Percentiles rank a stretch among this genome's conserved stretches.
These are phyloP conservation scores for Brachionus rotundiformis DNA, from an alignment of 1,140 invertebrate species.

Conservation along the genomic window DNA sequence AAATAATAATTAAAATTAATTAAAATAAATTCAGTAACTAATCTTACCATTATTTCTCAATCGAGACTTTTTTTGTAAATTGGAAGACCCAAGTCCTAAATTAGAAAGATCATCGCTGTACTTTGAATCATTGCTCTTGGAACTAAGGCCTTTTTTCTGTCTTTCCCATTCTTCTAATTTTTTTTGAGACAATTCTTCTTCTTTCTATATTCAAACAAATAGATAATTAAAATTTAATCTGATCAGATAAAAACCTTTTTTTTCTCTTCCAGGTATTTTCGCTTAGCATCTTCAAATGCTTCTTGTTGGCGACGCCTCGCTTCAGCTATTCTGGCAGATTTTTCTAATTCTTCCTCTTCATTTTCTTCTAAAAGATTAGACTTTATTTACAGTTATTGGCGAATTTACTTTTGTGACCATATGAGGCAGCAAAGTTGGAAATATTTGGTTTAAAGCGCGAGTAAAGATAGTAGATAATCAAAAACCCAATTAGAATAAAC, in stretches of 20 bases:
- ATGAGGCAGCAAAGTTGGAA: background rate
- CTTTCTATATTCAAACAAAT: constrained; percentile 38
- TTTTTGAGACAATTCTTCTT: background rate
- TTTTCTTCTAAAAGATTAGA: constrained; percentile 32
- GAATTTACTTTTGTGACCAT: background rate
- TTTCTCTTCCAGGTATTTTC: constrained; percentile 47
- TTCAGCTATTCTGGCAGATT: background rate
- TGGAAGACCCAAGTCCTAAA: constrained; percentile 12
- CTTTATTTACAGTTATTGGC: background rate
- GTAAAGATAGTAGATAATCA: constrained; percentile 16
- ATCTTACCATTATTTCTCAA: background rate
- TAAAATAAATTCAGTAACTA: background rate
- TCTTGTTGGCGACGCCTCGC: constrained; percentile 31
- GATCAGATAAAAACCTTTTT: constrained; percentile 7
- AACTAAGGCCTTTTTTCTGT: constrained; percentile 19
- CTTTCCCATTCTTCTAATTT: constrained; percentile 28
- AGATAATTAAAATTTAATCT: no score
- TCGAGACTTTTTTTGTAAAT: constrained; percentile 11
- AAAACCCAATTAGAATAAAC: constrained; percentile 1
- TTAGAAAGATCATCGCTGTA: background rate
- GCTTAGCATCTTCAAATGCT: background rate
- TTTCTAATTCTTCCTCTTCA: constrained; percentile 42
- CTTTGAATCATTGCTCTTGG: background rate
- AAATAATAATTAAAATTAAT: background rate
- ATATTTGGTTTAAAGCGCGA: background rate